Evolutionary conservation across 2,113 vertebrate genomes (phyloP).

Genomic region (Phodopus roborovskii): DNA sequence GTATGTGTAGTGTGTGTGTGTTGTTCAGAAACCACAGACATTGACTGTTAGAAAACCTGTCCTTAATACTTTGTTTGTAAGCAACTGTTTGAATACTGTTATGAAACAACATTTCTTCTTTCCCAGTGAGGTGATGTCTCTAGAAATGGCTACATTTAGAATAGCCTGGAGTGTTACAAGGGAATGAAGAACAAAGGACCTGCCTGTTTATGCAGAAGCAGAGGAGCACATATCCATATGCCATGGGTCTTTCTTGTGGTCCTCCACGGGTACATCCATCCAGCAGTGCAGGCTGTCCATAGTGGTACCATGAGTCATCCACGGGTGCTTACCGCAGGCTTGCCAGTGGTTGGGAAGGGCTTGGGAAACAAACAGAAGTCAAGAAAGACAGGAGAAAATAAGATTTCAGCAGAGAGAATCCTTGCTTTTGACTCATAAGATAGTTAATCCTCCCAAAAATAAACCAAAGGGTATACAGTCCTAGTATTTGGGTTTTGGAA

Average conservation of each 20-base stretch:
- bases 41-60: neutral
- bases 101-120: neutral
- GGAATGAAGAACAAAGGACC: neutral
- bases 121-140: neutral
- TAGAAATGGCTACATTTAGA: neutral
- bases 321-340: neutral
- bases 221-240: neutral
- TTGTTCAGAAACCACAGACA: neutral
- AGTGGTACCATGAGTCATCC: neutral
- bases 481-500: neutral
- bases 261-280: no score
- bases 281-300: neutral
- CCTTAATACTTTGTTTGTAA: neutral
- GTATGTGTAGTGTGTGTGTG: neutral
- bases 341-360: neutral
- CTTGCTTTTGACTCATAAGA: conserved; percentile 31
- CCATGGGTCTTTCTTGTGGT: neutral
- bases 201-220: neutral
- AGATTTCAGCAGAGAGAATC: conserved; percentile 18
- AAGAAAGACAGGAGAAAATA: conserved; percentile 3
- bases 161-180: neutral
- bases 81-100: neutral
- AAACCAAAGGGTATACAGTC: neutral
- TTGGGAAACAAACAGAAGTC: neutral
- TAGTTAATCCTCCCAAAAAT: conserved; percentile 43